These are phyloP conservation scores for Platynereis dumerilii DNA, from an alignment of 2,888 invertebrate genomes.

Conservation along the genomic window DNA sequence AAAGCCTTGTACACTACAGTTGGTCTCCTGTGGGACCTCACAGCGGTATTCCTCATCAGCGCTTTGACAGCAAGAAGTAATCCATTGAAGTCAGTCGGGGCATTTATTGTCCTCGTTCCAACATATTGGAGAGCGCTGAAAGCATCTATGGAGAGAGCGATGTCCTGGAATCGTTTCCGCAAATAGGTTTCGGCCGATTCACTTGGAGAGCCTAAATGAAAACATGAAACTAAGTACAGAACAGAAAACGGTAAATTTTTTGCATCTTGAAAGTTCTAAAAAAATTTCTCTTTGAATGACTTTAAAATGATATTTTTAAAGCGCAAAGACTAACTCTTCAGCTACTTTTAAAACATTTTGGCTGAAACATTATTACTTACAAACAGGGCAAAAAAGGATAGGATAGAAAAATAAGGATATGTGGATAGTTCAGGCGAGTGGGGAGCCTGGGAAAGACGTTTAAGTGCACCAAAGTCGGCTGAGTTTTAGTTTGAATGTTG, in stretches of 20 bases:
- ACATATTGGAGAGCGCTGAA: conserved; percentile 72
- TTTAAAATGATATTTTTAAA: not conserved
- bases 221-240: not conserved
- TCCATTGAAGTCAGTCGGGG: conserved; percentile 69
- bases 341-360: no score
- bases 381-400: no score
- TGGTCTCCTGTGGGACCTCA: conserved; percentile 74
- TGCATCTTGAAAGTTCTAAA: not conserved
- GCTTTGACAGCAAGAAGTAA: conserved; percentile 69
- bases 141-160: conserved; percentile 73
- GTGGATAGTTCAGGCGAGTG: no score
- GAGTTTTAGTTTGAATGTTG: no score
- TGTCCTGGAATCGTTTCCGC: conserved; percentile 70
- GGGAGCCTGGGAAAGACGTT: no score
- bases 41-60: conserved; percentile 75
- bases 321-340: not conserved
- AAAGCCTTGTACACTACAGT: conserved; percentile 74
- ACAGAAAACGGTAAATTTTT: no score
- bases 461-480: no score
- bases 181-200: conserved; percentile 50
- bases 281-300: not conserved
- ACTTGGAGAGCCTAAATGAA: conserved; percentile 20
- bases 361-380: no score
- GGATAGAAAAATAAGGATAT: no score
- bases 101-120: conserved; percentile 54